These are phyloP conservation scores for Sebastes dallii DNA, from an alignment of 2,797 vertebrate species.

Conservation along the genomic window DNA sequence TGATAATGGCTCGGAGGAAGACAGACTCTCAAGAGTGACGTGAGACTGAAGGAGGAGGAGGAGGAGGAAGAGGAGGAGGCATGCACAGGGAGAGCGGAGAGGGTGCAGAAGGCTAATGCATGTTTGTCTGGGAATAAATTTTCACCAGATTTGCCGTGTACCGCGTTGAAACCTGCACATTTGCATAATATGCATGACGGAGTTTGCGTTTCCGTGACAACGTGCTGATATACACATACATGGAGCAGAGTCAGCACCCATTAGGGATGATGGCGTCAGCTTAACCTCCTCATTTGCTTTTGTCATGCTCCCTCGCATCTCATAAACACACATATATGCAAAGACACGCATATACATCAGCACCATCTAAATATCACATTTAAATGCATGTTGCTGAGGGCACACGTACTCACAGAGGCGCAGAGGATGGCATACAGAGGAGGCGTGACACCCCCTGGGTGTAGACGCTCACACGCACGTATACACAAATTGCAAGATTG, in stretches of 20 bases:
- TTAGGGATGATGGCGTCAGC: constrained; percentile 18
- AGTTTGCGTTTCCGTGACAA: constrained; percentile 42
- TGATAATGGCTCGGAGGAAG: constrained; percentile 31
- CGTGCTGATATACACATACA: background rate
- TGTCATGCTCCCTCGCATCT: constrained; percentile 21
- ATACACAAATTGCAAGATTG: background rate
- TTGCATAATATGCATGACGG: constrained; percentile 18
- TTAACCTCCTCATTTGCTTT: constrained; percentile 24
- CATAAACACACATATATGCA: background rate
- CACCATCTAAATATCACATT: constrained; percentile 50
- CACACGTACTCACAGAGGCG: constrained; percentile 6
- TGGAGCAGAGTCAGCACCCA: background rate
- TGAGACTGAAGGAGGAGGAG: background rate
- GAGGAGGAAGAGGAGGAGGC: background rate
- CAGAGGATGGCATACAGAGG: constrained; percentile 7
- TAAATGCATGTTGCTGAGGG: constrained; percentile 46
- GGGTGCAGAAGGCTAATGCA: background rate
- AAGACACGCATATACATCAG: background rate
- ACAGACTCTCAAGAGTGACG: background rate
- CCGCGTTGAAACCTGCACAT: constrained; percentile 8
- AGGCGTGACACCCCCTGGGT: background rate
- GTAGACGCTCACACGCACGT: background rate
- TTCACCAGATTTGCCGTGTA: background rate
- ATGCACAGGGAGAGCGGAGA: background rate
- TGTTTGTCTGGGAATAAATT: constrained; percentile 33